Base-by-base conservation (phyloP, 2,888 invertebrate genomes). In the Pasiphila rectangulata region DNA sequence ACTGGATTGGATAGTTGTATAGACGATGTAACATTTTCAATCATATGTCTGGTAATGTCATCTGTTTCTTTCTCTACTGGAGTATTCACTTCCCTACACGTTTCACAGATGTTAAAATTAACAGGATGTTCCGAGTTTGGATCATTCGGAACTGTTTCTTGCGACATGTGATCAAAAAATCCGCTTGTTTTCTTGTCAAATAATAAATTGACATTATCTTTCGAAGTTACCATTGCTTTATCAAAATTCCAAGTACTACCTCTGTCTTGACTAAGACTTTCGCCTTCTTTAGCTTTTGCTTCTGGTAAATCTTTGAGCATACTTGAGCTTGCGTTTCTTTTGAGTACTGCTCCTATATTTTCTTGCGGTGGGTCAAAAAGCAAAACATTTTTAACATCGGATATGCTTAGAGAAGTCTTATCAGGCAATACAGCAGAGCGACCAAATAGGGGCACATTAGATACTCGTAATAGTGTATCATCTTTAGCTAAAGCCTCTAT, bases 21-120 rank as follows among this genome's bases (percentile, higher is more conserved):
- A 1, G 77, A 83, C 2, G 85, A 74, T 21, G 75, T 85, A 23
- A 88, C 79, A 50, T 88, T 87, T 57, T 86, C 83, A 38, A 87
- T 85, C 6, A 88, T 53, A 35, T 87, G 77, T 7, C 65, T 57
- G 1, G 87, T 88, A 6, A 86, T 63, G 59, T 83, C 73, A 30
- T 81, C 77, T 3, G 54, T 49, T 45, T 70, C 68, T 45, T 66
- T 74, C 0, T 73, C 76, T 17, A 77, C 82, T 0, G 72, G 66
- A 44, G 71, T 69, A 27, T 66, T 73, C 0, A 83, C 75, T 69
- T 84, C 85, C 51, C 79, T 68, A 47, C 82, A 83, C 1, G 82
- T 82, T 61, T 78, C 82, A 51, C 83, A 83, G 27, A 81, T 83
- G 47, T 69, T 79, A n/a, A 83, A 64, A 48, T 83, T 78, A 1